Evolutionary conservation across 2,113 vertebrate species (phyloP).

Genomic region (Orcinus orca): DNA sequence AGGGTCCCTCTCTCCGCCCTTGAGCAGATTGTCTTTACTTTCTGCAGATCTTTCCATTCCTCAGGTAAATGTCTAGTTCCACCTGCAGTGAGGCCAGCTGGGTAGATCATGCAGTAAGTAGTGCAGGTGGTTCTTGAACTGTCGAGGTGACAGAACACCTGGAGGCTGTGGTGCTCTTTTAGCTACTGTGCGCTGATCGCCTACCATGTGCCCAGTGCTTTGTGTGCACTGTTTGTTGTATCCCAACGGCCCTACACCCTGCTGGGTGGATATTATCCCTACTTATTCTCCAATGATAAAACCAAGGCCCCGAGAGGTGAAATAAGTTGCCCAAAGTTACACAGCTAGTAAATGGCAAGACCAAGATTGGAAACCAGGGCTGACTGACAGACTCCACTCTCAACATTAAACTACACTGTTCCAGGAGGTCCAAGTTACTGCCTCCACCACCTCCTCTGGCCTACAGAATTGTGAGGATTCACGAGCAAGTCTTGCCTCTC

Average conservation of each 20-base stretch:
- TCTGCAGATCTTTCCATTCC: not conserved
- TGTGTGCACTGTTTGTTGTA: not conserved
- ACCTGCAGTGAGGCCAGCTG: not conserved
- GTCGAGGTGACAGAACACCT: too few relatives aligned
- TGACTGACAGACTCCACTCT: not conserved
- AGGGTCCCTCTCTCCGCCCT: not conserved
- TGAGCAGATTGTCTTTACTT: not conserved
- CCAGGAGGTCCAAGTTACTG: not conserved
- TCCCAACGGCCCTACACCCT: not conserved
- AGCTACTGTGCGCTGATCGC: not conserved
- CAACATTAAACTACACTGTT: not conserved
- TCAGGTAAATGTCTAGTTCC: not conserved
- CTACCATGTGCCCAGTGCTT: not conserved
- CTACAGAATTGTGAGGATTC: not conserved
- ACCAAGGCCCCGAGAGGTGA: not conserved
- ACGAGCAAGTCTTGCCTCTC: not conserved
- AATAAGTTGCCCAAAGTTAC: not conserved
- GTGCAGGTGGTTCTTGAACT: not conserved
- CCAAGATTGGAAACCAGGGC: not conserved
- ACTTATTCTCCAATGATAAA: not conserved
- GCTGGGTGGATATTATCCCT: not conserved
- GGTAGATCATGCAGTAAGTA: not conserved
- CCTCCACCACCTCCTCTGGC: not conserved
- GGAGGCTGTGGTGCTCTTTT: not conserved
- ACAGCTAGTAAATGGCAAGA: not conserved